Evolutionary conservation across 2,113 vertebrate species (phyloP).

Genomic region (Gavia stellata): DNA sequence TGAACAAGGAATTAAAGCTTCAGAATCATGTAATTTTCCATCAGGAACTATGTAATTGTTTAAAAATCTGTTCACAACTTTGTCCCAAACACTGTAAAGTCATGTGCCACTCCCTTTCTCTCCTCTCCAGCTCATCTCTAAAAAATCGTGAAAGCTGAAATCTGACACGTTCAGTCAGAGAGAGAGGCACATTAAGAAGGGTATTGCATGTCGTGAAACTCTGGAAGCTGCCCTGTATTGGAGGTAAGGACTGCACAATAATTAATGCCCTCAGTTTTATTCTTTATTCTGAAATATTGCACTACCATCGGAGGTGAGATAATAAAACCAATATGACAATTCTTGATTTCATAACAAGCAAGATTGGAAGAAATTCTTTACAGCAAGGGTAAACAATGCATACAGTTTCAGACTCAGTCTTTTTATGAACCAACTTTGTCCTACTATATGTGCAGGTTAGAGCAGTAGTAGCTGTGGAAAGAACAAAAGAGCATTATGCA

Average conservation of each 20-base stretch:
- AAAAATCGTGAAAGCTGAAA: not conserved
- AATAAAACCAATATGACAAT: not conserved
- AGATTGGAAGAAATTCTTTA: not conserved
- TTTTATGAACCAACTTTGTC: not conserved
- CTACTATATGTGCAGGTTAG: not conserved
- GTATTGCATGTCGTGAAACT: not conserved
- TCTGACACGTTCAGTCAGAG: not conserved
- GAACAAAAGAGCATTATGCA: not conserved
- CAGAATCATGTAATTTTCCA: not conserved
- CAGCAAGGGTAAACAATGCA: not conserved
- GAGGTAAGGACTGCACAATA: not conserved
- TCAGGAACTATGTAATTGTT: not conserved
- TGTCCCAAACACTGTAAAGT: not conserved
- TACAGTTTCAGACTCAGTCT: not conserved
- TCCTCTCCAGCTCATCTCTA: not conserved
- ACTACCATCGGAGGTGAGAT: not conserved
- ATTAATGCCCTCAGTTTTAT: not conserved
- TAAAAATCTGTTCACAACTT: conserved; percentile 8
- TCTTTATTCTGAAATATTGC: not conserved
- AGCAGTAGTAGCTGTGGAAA: not conserved
- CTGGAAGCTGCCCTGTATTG: not conserved
- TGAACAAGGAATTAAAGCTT: not conserved
- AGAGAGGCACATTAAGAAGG: not conserved
- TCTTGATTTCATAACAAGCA: not conserved
- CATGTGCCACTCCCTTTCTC: not conserved